Evolutionary conservation across 2,113 vertebrate species (phyloP).

Genomic region (Cheilinus undulatus): DNA sequence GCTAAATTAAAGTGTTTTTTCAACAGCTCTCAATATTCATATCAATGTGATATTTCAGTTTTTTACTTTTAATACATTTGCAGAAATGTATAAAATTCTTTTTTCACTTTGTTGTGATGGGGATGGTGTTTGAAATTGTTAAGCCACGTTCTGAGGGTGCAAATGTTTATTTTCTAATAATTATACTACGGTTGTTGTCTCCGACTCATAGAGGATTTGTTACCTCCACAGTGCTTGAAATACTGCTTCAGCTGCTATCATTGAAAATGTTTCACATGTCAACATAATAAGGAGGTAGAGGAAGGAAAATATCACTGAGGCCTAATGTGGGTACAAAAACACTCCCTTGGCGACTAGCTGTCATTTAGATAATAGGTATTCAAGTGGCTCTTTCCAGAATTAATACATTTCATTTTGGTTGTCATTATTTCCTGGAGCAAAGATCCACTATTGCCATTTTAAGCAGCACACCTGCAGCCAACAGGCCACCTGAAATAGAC

Average conservation of each 20-base stretch:
- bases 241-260: slow-evolving; percentile 30
- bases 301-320: slow-evolving; percentile 54
- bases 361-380: background rate
- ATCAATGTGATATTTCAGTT: too few species aligned
- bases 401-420: slow-evolving; percentile 8
- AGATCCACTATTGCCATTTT: slow-evolving; percentile 21
- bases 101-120: too few species aligned
- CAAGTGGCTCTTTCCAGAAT: background rate
- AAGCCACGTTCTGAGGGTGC: too few species aligned
- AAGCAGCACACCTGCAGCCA: slow-evolving; percentile 59
- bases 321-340: background rate
- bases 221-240: slow-evolving; percentile 69
- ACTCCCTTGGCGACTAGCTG: background rate
- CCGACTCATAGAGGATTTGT: too few species aligned
- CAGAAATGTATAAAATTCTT: too few species aligned
- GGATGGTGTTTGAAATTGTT: too few species aligned
- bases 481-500: slow-evolving; percentile 50
- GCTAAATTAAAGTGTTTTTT: too few species aligned
- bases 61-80: too few species aligned
- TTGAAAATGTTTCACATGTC: slow-evolving; percentile 41
- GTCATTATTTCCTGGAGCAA: slow-evolving; percentile 17
- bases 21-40: too few species aligned
- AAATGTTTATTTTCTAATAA: too few species aligned
- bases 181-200: too few species aligned
- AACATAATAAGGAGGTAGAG: slow-evolving; percentile 59